Percentiles rank a stretch among this genome's conserved stretches.
Evolutionary conservation across 2,888 invertebrate genomes (phyloP).

Genomic region (Leucozona laternaria): DNA sequence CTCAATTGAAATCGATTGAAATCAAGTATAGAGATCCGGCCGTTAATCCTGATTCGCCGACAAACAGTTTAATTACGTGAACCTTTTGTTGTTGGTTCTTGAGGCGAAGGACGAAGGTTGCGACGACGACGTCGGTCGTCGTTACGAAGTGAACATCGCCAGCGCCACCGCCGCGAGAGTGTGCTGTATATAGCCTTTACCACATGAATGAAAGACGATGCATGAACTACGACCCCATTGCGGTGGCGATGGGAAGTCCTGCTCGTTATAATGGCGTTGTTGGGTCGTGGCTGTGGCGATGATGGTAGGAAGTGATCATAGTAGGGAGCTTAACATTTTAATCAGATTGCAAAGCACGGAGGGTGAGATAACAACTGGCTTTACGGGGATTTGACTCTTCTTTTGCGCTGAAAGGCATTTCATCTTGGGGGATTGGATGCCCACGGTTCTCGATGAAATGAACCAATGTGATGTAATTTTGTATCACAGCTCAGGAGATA

Average conservation of each 20-base stretch:
- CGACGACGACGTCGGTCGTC: background rate
- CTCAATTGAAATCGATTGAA: conserved; percentile 74
- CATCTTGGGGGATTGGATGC: background rate
- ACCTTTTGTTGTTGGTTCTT: conserved; percentile 60
- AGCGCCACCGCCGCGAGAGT: background rate
- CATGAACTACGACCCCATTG: conserved; percentile 57
- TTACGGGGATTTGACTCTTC: conserved; percentile 32
- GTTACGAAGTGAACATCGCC: conserved; percentile 48
- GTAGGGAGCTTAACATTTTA: conserved; percentile 68
- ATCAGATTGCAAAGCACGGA: conserved; percentile 64
- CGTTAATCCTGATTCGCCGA: conserved; percentile 70
- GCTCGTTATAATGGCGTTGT: conserved; percentile 9
- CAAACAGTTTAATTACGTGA: conserved; percentile 74
- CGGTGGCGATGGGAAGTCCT: conserved; percentile 30
- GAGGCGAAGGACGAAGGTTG: conserved; percentile 13
- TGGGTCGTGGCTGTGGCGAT: conserved; percentile 14
- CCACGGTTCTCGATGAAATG: conserved; percentile 19
- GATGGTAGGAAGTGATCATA: conserved; percentile 43
- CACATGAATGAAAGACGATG: conserved; percentile 45
- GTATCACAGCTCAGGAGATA: conserved; percentile 27
- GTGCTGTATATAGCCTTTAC: background rate
- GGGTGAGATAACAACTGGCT: conserved; percentile 37
- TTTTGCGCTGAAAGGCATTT: conserved; percentile 33
- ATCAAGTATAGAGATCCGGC: conserved; percentile 72
- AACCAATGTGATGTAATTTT: conserved; percentile 49